phyloP scores from a whole-genome alignment of 2,888 invertebrate genomes.

The Taphrorychus bicolor region DNA sequence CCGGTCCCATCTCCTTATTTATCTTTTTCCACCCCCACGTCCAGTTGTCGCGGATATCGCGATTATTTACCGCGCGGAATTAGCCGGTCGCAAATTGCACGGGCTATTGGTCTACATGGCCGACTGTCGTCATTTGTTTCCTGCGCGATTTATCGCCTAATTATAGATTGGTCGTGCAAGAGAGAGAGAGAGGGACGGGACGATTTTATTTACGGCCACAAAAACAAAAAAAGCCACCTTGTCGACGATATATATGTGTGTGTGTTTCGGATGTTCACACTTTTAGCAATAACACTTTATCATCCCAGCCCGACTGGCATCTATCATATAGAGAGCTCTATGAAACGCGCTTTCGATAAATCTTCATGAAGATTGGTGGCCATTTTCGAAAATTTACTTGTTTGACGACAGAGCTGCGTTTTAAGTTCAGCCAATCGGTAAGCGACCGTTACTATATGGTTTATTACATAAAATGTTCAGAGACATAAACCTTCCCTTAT shows the following conservation, averaged over 20 bases:
- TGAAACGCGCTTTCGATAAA: not conserved
- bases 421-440: no score
- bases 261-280: slow-evolving; percentile 28
- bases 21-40: slow-evolving; percentile 28
- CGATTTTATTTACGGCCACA: slow-evolving; percentile 48
- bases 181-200: slow-evolving; percentile 51
- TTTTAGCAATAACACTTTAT: slow-evolving; percentile 27
- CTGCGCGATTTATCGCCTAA: slow-evolving; percentile 58
- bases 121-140: slow-evolving; percentile 60
- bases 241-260: slow-evolving; percentile 33
- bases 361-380: not conserved
- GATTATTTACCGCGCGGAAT: slow-evolving; percentile 52
- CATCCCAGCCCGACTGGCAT: slow-evolving; percentile 7
- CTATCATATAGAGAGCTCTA: not conserved
- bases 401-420: no score
- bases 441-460: no score
- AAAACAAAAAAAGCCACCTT: slow-evolving; percentile 32
- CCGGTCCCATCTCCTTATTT: slow-evolving; percentile 13
- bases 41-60: slow-evolving; percentile 46
- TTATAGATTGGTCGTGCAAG: slow-evolving; percentile 54
- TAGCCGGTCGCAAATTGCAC: slow-evolving; percentile 60
- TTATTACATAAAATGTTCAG: no score
- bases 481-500: no score
- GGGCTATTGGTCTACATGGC: slow-evolving; percentile 59
- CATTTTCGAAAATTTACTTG: no score